Percentiles rank a stretch among this genome's conserved stretches.
These are phyloP conservation scores for Desmophyllum pertusum DNA, from an alignment of 92 coral and sea anemone species.

Conservation along the genomic window DNA sequence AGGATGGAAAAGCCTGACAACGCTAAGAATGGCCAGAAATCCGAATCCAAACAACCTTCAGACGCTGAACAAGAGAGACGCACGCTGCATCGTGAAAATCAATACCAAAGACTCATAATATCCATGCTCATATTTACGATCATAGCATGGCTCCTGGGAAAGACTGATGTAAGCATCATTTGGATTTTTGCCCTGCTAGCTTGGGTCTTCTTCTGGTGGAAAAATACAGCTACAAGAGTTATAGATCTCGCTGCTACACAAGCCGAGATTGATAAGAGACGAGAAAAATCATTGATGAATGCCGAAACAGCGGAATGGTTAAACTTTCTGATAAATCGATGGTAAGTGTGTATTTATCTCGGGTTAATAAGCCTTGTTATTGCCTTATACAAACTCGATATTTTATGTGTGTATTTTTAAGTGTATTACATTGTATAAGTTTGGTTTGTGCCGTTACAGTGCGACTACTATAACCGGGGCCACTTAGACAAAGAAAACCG, in stretches of 20 bases:
- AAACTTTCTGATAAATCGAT: conserved; percentile 81
- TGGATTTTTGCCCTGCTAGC: conserved; percentile 66
- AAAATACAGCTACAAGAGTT: conserved; percentile 54
- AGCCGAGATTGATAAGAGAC: conserved; percentile 70
- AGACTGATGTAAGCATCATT: conserved; percentile 42
- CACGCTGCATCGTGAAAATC: background rate
- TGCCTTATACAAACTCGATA: no score
- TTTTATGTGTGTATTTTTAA: no score
- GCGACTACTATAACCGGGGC: no score
- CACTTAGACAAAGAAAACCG: no score
- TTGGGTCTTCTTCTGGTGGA: conserved; percentile 78
- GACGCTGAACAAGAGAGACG: conserved; percentile 11
- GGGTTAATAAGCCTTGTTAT: no score
- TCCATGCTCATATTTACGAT: conserved; percentile 38
- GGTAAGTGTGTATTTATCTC: conserved; percentile 57
- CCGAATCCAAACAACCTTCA: conserved; percentile 11
- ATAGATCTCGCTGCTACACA: conserved; percentile 69
- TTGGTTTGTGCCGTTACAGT: no score
- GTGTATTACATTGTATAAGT: no score
- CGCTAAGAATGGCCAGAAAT: background rate
- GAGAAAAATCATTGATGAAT: conserved; percentile 68
- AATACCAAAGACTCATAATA: conserved; percentile 28
- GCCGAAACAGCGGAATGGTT: conserved; percentile 89
- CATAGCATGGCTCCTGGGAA: conserved; percentile 79
- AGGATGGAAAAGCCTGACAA: background rate